Evolutionary conservation across 2,113 vertebrate species (phyloP), one percentile per base, ranked within the genome.

Genomic region (Solea senegalensis): DNA sequence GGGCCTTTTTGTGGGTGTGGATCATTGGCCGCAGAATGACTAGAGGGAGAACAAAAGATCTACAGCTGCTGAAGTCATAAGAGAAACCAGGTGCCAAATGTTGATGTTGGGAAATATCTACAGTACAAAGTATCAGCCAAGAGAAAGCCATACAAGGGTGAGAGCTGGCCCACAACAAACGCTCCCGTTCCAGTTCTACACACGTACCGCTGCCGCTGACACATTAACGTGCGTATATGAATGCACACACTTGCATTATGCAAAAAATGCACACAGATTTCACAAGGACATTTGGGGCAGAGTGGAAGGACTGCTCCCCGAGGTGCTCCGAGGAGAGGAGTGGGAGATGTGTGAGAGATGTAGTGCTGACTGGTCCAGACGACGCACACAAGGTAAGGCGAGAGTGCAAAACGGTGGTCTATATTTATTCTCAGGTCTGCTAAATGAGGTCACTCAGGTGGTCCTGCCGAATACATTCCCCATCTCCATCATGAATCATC

Each of bases 401-500:
- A 46, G 46, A 74, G 72, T 72, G 71, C 8, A 50, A 79, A 51
- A 72, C 61, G 8, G 72, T 49, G 82, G 78, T 89, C 90, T 92
- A 90, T 92, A 92, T 92, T 87, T 92, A 92, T 90, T 88, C 86
- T 90, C 89, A 90, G 89, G 89, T 90, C 86, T 88, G 77, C 84
- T 91, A 90, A 92, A 93, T 93, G 90, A 91, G 92, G 92, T 93
- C 92, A 92, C 86, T 90, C 90, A 91, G 90, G 90, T 91, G 90
- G 88, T 89, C 87, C 84, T 59, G 85, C 83, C 81, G 88, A 90
- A 92, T 90, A 88, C 87, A 90, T 89, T 87, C 84, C 68, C 85
- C 85, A 87, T 90, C 87, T 90, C 89, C 87, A 86, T 91, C 86
- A 88, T 92, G 92, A 92, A 90, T 93, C 92, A 92, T 90, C 84